Evolutionary conservation across 1,140 invertebrate genomes (phyloP).

Genomic region (Phenacoccus solenopsis): DNA sequence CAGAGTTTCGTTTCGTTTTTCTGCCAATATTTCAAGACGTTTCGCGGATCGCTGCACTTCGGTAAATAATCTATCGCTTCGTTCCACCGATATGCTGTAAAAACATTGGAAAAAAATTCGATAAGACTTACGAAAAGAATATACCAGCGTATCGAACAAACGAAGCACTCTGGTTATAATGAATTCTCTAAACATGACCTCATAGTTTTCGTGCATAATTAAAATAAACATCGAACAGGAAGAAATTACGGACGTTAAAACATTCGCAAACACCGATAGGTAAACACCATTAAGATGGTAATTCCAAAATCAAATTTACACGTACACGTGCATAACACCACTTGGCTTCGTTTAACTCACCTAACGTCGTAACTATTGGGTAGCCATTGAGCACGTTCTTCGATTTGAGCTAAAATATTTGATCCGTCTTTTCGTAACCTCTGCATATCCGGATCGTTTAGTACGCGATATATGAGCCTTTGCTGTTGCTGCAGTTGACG

Average conservation of each 20-base stretch:
- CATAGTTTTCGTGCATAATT: no score
- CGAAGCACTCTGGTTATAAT: no score
- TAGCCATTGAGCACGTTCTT: constrained; percentile 37
- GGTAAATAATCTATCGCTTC: constrained; percentile 38
- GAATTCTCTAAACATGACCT: background rate
- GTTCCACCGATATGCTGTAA: constrained; percentile 32
- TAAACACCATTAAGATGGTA: background rate
- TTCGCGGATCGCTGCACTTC: constrained; percentile 40
- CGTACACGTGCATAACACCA: background rate
- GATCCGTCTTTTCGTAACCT: constrained; percentile 38
- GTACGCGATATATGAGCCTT: constrained; percentile 35
- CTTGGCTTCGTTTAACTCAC: no score
- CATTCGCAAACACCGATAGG: background rate
- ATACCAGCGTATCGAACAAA: no score
- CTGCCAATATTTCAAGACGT: constrained; percentile 39
- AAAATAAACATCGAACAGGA: background rate
- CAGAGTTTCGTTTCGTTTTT: constrained; percentile 40
- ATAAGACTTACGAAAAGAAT: background rate
- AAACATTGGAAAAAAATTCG: background rate
- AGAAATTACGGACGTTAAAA: background rate
- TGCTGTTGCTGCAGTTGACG: constrained; percentile 41
- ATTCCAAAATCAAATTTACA: background rate
- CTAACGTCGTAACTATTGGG: constrained; percentile 34
- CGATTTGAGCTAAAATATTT: constrained; percentile 35
- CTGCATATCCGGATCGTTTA: constrained; percentile 39